Percentiles rank a stretch among this genome's conserved stretches.
Evolutionary conservation across 2,888 invertebrate genomes (phyloP).

Genomic region (Archaeoteleia sp.): DNA sequence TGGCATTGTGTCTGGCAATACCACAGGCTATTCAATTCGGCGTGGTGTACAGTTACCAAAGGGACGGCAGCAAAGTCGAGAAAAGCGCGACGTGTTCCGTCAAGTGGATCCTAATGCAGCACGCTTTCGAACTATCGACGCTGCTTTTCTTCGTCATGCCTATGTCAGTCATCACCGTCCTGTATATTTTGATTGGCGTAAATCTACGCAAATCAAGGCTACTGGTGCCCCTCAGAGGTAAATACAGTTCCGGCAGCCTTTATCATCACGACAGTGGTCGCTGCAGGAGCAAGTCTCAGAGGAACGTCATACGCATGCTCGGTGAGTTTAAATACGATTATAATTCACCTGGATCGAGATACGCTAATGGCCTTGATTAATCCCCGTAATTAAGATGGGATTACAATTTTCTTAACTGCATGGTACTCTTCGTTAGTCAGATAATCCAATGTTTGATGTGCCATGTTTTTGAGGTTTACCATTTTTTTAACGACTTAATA

Average conservation of each 20-base stretch:
- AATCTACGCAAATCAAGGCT: constrained; percentile 80
- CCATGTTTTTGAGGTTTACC: no score
- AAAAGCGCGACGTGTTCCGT: constrained; percentile 79
- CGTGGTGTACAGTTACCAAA: constrained; percentile 77
- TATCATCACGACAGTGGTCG: constrained; percentile 76
- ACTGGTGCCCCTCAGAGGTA: constrained; percentile 76
- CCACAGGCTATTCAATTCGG: constrained; percentile 90
- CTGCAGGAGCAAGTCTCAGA: constrained; percentile 76
- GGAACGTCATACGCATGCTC: constrained; percentile 85
- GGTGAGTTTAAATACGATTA: constrained; percentile 77
- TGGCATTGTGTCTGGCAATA: constrained; percentile 84
- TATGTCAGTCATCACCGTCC: constrained; percentile 89
- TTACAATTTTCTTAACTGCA: no score
- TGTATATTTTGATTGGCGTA: constrained; percentile 86
- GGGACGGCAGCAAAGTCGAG: constrained; percentile 70
- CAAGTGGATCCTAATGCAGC: constrained; percentile 78
- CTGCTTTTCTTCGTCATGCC: constrained; percentile 90
- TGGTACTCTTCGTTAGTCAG: no score
- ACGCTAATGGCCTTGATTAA: no score
- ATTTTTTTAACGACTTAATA: no score
- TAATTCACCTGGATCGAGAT: no score
- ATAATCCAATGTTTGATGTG: no score
- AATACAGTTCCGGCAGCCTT: constrained; percentile 77
- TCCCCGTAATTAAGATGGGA: no score
- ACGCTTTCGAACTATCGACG: constrained; percentile 87